These are phyloP conservation scores for Lasioglossum villosulum DNA, from an alignment of 2,888 invertebrate species.

Conservation along the genomic window DNA sequence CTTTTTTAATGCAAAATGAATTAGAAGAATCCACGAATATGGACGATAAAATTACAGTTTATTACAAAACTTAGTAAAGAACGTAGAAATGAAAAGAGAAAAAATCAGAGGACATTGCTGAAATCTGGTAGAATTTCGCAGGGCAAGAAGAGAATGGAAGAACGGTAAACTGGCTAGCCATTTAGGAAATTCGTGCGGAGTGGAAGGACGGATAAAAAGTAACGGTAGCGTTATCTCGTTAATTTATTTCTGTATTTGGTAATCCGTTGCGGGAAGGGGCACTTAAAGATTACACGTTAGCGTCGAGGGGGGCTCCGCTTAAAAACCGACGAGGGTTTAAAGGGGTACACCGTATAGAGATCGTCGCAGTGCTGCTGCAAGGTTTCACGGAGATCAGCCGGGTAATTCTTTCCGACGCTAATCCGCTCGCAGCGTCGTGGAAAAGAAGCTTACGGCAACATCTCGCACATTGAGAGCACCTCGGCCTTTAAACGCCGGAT, in stretches of 20 bases:
- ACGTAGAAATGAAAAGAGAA: neutral
- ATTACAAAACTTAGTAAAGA: neutral
- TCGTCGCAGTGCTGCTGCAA: constrained; percentile 33
- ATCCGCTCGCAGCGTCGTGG: constrained; percentile 64
- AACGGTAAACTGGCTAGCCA: neutral
- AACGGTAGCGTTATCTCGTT: constrained; percentile 38
- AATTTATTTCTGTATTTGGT: constrained; percentile 50
- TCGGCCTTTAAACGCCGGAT: constrained; percentile 59
- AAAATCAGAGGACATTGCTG: neutral
- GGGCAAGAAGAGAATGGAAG: neutral
- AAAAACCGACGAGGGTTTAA: constrained; percentile 21
- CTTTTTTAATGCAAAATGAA: too few species aligned
- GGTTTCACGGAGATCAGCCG: constrained; percentile 64
- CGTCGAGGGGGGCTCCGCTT: constrained; percentile 23
- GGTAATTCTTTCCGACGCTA: constrained; percentile 65
- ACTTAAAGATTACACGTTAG: constrained; percentile 45
- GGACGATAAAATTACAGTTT: too few species aligned
- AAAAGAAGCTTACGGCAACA: constrained; percentile 66
- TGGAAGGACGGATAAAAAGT: neutral
- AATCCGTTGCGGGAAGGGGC: constrained; percentile 31
- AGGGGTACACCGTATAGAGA: constrained; percentile 14
- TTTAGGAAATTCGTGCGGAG: constrained; percentile 9
- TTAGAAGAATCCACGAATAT: too few species aligned
- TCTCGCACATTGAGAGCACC: constrained; percentile 52
- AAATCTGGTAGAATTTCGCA: neutral